A percentile compares a stretch with the other conserved stretches of the same genome.
These are phyloP conservation scores for Cremastinae sp. DNA, from an alignment of 2,888 invertebrate species.

Conservation along the genomic window DNA sequence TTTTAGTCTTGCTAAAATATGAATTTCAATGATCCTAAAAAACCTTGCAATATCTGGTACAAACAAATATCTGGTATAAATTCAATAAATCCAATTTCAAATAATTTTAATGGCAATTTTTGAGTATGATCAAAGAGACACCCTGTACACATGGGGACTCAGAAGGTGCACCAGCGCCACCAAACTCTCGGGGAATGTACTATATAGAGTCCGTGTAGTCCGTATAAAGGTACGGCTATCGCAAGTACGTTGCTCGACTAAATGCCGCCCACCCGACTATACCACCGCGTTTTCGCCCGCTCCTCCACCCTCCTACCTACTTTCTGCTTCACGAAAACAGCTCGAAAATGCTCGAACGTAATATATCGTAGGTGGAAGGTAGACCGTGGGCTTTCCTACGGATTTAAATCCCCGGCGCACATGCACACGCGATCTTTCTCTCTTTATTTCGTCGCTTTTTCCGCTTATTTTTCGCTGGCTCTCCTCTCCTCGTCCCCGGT, in stretches of 20 bases:
- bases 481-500: conserved; percentile 1
- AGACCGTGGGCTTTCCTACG: conserved; percentile 52
- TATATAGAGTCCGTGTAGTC: conserved; percentile 3
- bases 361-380: conserved; percentile 78
- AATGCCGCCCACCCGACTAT: conserved; percentile 54
- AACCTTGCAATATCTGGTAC: too few species aligned
- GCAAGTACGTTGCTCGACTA: conserved; percentile 52
- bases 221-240: conserved; percentile 50
- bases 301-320: conserved; percentile 32
- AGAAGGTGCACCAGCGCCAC: conserved; percentile 16
- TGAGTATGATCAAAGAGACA: background rate
- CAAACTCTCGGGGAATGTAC: conserved; percentile 25
- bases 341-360: conserved; percentile 78
- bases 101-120: too few species aligned
- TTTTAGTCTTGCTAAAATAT: too few species aligned
- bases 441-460: too few species aligned
- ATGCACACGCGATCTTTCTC: background rate
- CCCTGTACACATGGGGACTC: conserved; percentile 23
- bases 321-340: conserved; percentile 70
- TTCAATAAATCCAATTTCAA: too few species aligned
- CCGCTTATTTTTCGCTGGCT: too few species aligned
- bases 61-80: too few species aligned
- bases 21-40: too few species aligned
- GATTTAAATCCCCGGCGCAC: conserved; percentile 54
- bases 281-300: conserved; percentile 38